Conservation (phyloP, 2,888 invertebrate genomes). For the Orthonevra nobilis region DNA sequence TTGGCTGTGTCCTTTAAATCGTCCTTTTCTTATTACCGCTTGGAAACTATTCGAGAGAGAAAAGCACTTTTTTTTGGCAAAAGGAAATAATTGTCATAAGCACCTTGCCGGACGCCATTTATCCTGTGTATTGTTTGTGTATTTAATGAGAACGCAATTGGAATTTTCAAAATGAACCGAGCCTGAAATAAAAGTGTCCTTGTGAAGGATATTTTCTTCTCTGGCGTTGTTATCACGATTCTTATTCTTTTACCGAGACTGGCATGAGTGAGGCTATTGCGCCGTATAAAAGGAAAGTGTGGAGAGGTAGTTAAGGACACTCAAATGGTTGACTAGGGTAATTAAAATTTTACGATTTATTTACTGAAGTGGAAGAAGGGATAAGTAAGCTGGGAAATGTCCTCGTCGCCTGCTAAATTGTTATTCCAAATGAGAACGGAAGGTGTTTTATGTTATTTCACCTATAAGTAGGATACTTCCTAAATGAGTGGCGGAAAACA, state of each 20-base stretch:
- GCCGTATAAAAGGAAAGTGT: too few species aligned
- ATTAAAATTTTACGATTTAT: constrained; percentile 62
- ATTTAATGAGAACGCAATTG: constrained; percentile 43
- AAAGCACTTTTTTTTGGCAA: constrained; percentile 1
- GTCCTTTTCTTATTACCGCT: constrained; percentile 25
- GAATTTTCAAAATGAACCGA: constrained; percentile 35
- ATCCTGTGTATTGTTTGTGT: constrained; percentile 31
- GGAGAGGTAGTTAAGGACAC: neutral
- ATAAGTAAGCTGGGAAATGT: neutral
- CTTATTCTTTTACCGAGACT: neutral
- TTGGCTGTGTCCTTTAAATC: constrained; percentile 4
- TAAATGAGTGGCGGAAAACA: neutral
- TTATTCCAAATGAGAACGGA: neutral
- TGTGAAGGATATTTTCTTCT: constrained; percentile 10
- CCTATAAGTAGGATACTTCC: constrained; percentile 28
- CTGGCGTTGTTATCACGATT: constrained; percentile 15
- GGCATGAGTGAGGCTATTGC: too few species aligned
- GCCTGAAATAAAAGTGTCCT: constrained; percentile 24
- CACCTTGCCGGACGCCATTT: constrained; percentile 31
- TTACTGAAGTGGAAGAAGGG: constrained; percentile 47
- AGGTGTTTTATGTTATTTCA: constrained; percentile 27
- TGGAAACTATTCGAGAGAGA: constrained; percentile 35
- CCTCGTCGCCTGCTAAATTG: constrained; percentile 18
- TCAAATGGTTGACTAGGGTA: constrained; percentile 26
- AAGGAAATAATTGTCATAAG: constrained; percentile 47